Conservation (phyloP, 2,113 vertebrate species). For the Delphinus delphis region DNA sequence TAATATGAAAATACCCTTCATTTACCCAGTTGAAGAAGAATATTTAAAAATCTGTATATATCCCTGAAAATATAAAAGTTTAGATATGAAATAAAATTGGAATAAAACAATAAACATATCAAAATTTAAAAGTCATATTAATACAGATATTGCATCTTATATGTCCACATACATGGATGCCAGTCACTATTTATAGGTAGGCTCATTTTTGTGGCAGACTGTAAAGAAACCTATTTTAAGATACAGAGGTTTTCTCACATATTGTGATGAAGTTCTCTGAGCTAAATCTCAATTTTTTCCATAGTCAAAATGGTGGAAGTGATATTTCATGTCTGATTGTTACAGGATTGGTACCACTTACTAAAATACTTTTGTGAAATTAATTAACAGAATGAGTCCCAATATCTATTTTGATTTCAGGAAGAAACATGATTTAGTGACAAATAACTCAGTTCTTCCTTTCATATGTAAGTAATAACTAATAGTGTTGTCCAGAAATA, state of each 20-base stretch:
- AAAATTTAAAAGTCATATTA: neutral
- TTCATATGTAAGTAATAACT: neutral
- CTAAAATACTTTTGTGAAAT: neutral
- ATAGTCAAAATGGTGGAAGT: neutral
- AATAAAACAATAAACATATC: neutral
- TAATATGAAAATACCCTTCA: neutral
- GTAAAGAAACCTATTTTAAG: neutral
- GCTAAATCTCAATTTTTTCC: neutral
- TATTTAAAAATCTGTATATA: neutral
- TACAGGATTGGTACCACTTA: neutral
- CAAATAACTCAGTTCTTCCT: neutral
- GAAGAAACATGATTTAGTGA: neutral
- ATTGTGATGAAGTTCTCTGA: neutral
- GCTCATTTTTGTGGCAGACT: neutral
- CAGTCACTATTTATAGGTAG: neutral
- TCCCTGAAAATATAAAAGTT: neutral
- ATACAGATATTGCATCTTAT: neutral
- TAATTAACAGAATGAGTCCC: neutral
- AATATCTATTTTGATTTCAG: neutral
- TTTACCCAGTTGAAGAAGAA: neutral
- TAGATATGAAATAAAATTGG: neutral
- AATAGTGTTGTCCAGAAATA: neutral
- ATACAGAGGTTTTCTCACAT: neutral
- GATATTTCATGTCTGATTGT: neutral
- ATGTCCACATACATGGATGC: neutral